phyloP scores from a whole-genome alignment of 2,888 invertebrate species.

The Eueremaeus valkanovi region DNA sequence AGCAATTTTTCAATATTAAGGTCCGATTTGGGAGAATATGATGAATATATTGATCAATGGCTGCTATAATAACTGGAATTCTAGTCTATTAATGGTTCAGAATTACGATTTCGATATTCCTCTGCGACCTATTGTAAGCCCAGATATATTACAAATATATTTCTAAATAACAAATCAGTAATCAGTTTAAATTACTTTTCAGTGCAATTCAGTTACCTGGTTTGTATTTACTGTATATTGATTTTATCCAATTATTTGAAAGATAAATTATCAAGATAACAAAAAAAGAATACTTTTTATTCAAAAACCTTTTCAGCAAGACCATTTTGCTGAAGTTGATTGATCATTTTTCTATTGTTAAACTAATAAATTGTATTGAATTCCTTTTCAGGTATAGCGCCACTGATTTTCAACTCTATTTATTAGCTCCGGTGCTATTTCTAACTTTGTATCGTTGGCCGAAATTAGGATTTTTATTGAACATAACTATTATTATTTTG shows the following conservation, averaged over 20 bases:
- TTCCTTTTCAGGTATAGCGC: neutral
- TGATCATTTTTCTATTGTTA: no score
- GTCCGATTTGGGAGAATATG: neutral
- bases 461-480: neutral
- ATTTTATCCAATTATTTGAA: no score
- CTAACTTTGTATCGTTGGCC: neutral
- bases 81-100: neutral
- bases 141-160: no score
- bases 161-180: no score
- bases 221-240: no score
- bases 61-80: neutral
- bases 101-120: neutral
- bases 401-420: neutral
- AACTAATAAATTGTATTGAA: no score
- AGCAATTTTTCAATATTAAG: neutral
- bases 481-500: neutral
- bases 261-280: no score
- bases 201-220: no score
- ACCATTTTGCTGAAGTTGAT: no score
- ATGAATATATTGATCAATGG: neutral
- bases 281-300: no score
- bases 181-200: no score
- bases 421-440: neutral
- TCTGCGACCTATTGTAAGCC: neutral
- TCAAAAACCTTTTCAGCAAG: no score